Evolutionary conservation across 1,140 invertebrate species (phyloP), one percentile per base, ranked within the genome.

Genomic region (Ceratitis capitata): DNA sequence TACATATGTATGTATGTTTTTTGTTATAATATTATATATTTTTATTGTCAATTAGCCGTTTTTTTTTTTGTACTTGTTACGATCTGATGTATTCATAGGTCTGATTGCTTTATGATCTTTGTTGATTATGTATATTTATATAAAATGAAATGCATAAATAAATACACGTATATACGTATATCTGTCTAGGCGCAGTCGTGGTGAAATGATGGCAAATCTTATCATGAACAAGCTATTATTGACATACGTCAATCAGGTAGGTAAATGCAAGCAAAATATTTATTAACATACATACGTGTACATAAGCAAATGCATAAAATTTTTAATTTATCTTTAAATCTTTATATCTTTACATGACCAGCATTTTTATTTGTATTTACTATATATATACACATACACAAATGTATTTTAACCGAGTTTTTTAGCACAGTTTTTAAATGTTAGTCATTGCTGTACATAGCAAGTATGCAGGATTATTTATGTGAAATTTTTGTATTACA

Each of bases 71-170:
- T 26, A 10, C 3, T 26, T 26, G n/a, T 10, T 58, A 23, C n/a
- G 4, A 29, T 58, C 56, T 23, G 23, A 23, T 26, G 23, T 58
- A 26, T 9, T 32, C 56, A 58, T 58, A 58, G 1, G 4, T 12
- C 39, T 74, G n/a, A 74, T 74, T 42, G 39, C 39, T 74, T 74
- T 74, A 74, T 39, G 61, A 39, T 35, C 61, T 23, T 69, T 69
- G 9, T 29, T 29, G 5, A n/a, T n/a, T n/a, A n/a, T n/a, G n/a
- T n/a, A n/a, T n/a, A n/a, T n/a, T n/a, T n/a, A n/a, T n/a, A n/a
- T n/a, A n/a, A n/a, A n/a, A n/a, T n/a, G n/a, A n/a, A n/a, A n/a
- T n/a, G n/a, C n/a, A n/a, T n/a, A n/a, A n/a, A n/a, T n/a, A n/a
- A n/a, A 12, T 39, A 29, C 56, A 5, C 23, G 19, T 35, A 10